A percentile compares a stretch with the other conserved stretches of the same genome.
Evolutionary conservation across 1,140 invertebrate species (phyloP).

Genomic region (Drosophila mojavensis): DNA sequence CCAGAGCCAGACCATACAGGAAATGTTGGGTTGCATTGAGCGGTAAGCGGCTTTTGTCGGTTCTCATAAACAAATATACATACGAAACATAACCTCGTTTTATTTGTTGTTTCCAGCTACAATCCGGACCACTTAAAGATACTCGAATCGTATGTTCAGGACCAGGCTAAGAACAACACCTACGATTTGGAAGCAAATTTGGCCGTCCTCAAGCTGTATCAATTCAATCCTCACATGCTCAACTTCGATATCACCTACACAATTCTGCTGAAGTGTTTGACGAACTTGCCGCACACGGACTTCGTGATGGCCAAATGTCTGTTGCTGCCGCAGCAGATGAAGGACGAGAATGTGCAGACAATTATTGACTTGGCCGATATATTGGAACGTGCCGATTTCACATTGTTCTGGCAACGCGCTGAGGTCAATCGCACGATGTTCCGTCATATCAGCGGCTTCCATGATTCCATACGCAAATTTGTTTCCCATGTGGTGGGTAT

Average conservation of each 20-base stretch:
- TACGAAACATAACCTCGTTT: conserved; percentile 60
- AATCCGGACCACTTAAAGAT: conserved; percentile 96
- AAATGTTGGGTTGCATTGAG: conserved; percentile 90
- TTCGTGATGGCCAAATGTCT: conserved; percentile 98
- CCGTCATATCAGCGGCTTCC: conserved; percentile 93
- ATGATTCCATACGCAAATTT: conserved; percentile 98
- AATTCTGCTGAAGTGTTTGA: conserved; percentile 96
- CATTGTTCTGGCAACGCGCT: conserved; percentile 93
- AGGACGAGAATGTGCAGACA: conserved; percentile 92
- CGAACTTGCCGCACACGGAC: conserved; percentile 98
- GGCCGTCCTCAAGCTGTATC: conserved; percentile 95
- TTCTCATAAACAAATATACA: conserved; percentile 16
- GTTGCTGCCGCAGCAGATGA: conserved; percentile 92
- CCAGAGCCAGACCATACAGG: conserved; percentile 88
- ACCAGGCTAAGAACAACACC: conserved; percentile 95
- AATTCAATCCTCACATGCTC: conserved; percentile 96
- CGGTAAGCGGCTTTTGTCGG: conserved; percentile 85
- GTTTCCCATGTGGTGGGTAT: conserved; percentile 98
- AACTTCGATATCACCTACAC: conserved; percentile 91
- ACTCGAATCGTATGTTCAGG: conserved; percentile 95
- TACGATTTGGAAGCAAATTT: conserved; percentile 99
- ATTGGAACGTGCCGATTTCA: conserved; percentile 97
- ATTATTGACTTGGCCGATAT: conserved; percentile 96
- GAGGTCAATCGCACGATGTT: conserved; percentile 89
- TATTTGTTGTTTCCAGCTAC: conserved; percentile 87